phyloP scores from a whole-genome alignment of 2,888 invertebrate species.

The Clanis bilineata region DNA sequence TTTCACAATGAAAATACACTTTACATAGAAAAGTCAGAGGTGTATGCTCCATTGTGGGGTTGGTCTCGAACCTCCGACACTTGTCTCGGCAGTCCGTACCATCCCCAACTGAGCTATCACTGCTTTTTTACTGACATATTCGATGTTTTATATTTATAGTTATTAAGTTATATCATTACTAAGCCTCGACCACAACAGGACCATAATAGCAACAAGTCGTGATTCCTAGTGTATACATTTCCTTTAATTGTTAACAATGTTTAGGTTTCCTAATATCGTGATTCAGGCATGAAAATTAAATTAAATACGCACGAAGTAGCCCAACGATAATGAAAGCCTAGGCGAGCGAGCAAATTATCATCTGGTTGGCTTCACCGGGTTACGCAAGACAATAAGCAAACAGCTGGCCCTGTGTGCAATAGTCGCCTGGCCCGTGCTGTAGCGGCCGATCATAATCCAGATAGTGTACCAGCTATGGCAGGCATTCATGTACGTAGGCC shows the following conservation, averaged over 20 bases:
- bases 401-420: constrained; percentile 69
- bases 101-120: no score
- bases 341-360: constrained; percentile 71
- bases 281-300: constrained; percentile 63
- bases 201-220: neutral
- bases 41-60: no score
- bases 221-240: constrained; percentile 29
- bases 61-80: no score
- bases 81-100: no score
- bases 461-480: constrained; percentile 66
- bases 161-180: neutral
- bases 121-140: neutral
- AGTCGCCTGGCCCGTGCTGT: constrained; percentile 64
- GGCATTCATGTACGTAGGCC: constrained; percentile 66
- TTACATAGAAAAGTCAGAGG: no score
- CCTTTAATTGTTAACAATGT: constrained; percentile 39
- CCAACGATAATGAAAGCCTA: constrained; percentile 67
- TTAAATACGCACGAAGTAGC: constrained; percentile 74
- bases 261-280: constrained; percentile 47
- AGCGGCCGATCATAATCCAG: constrained; percentile 72
- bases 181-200: neutral
- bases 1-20: no score
- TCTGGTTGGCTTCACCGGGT: constrained; percentile 69
- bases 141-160: neutral
- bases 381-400: constrained; percentile 75